A percentile compares a stretch with the other conserved stretches of the same genome.
These are phyloP conservation scores for Mythimna impura DNA, from an alignment of 2,888 invertebrate species.

Conservation along the genomic window DNA sequence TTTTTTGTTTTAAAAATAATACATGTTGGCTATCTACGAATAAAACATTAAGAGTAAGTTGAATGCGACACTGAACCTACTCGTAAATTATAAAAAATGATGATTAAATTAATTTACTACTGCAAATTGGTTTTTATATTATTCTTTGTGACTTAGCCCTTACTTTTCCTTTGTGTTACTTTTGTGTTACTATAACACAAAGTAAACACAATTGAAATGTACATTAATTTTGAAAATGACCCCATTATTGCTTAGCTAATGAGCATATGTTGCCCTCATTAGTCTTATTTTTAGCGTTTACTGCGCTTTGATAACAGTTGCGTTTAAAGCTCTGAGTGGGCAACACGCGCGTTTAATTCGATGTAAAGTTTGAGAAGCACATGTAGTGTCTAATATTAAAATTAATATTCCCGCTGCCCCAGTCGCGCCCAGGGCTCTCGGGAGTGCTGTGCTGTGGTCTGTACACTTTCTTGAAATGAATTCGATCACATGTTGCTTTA, in stretches of 20 bases:
- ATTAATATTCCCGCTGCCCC: slow-evolving; percentile 87
- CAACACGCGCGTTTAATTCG: slow-evolving; percentile 56
- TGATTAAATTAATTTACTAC: no score
- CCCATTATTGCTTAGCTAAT: slow-evolving; percentile 72
- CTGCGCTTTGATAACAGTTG: slow-evolving; percentile 64
- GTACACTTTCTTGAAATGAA: slow-evolving; percentile 79
- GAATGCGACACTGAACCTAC: no score
- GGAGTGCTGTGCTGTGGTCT: slow-evolving; percentile 78
- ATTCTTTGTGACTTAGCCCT: no score
- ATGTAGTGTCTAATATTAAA: slow-evolving; percentile 87
- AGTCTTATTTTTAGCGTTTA: slow-evolving; percentile 60
- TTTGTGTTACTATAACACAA: no score
- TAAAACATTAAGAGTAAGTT: no score
- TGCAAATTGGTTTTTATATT: no score
- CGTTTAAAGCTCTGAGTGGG: slow-evolving; percentile 44
- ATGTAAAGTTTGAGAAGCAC: slow-evolving; percentile 81
- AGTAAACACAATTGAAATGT: no score
- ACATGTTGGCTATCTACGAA: no score
- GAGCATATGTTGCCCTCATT: slow-evolving; percentile 69
- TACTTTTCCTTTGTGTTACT: no score
- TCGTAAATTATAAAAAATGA: no score
- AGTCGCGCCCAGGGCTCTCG: slow-evolving; percentile 85
- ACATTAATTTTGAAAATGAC: no score
- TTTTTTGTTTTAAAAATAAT: no score
- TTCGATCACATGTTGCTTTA: slow-evolving; percentile 77